phyloP scores from a whole-genome alignment of 1,140 invertebrate species.

The Stenopsyche tienmushanensis region DNA sequence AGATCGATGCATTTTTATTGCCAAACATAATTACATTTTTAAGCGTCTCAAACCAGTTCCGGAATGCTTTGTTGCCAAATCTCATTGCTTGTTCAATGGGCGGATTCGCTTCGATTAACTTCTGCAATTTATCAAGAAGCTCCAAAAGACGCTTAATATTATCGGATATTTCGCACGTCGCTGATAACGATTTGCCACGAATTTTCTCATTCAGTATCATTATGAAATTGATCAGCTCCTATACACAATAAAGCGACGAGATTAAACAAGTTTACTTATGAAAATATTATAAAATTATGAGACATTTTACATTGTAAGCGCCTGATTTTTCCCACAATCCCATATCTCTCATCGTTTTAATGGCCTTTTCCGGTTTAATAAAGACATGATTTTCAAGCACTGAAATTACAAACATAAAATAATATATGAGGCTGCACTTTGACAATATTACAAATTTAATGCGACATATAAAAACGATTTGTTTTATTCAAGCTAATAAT shows the following conservation, averaged over 20 bases:
- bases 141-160: slow-evolving; percentile 63
- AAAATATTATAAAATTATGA: not conserved
- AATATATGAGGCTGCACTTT: too few relatives aligned
- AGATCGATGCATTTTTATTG: not conserved
- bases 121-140: slow-evolving; percentile 73
- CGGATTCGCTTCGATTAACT: slow-evolving; percentile 81
- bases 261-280: too few relatives aligned
- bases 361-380: slow-evolving; percentile 65
- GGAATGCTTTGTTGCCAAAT: slow-evolving; percentile 95
- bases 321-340: slow-evolving; percentile 79
- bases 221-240: slow-evolving; percentile 87
- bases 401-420: slow-evolving; percentile 40
- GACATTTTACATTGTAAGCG: slow-evolving; percentile 69
- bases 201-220: slow-evolving; percentile 82
- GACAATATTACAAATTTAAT: too few relatives aligned
- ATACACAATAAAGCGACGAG: slow-evolving; percentile 44
- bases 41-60: slow-evolving; percentile 80
- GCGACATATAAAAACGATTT: too few relatives aligned
- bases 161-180: slow-evolving; percentile 64
- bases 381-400: slow-evolving; percentile 61
- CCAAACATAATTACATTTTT: slow-evolving; percentile 59
- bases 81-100: slow-evolving; percentile 92
- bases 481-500: too few relatives aligned
- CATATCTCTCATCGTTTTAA: slow-evolving; percentile 74
- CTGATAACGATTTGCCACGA: slow-evolving; percentile 72